Conservation (phyloP, 2,113 vertebrate species). For the Suncus etruscus region DNA sequence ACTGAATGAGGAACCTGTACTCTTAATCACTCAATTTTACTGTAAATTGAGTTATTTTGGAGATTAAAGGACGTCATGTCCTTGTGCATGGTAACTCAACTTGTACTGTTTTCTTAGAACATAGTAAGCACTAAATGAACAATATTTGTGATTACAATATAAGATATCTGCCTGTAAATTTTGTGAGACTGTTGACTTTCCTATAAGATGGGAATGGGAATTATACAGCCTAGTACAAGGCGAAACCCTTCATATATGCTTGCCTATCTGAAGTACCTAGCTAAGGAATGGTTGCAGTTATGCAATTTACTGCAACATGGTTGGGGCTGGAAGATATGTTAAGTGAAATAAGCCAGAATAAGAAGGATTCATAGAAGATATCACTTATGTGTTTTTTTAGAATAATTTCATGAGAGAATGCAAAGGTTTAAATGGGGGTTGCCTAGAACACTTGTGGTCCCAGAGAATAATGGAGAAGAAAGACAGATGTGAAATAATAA, state of each 20-base stretch:
- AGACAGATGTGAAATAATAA: too few species aligned
- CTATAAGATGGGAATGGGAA: background rate
- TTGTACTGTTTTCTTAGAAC: conserved; percentile 1
- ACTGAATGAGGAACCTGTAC: background rate
- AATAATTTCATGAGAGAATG: too few species aligned
- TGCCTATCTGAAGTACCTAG: too few species aligned
- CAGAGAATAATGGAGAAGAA: too few species aligned
- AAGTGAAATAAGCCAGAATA: too few species aligned
- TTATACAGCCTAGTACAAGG: background rate
- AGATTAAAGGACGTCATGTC: conserved; percentile 32
- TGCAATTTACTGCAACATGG: too few species aligned
- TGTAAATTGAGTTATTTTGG: conserved; percentile 27
- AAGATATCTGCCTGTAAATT: background rate
- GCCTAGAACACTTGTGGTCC: too few species aligned
- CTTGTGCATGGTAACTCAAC: conserved; percentile 51
- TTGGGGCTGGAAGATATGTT: too few species aligned
- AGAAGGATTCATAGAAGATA: too few species aligned
- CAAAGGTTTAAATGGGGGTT: too few species aligned
- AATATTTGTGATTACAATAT: conserved; percentile 27
- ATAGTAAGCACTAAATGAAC: conserved; percentile 50
- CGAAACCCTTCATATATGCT: background rate
- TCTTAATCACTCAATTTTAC: conserved; percentile 9
- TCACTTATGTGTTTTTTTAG: too few species aligned
- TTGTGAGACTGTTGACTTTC: conserved; percentile 25
- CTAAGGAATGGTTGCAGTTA: too few species aligned